These are phyloP conservation scores for Plagodis pulveraria DNA, from an alignment of 2,888 invertebrate genomes.

Conservation along the genomic window DNA sequence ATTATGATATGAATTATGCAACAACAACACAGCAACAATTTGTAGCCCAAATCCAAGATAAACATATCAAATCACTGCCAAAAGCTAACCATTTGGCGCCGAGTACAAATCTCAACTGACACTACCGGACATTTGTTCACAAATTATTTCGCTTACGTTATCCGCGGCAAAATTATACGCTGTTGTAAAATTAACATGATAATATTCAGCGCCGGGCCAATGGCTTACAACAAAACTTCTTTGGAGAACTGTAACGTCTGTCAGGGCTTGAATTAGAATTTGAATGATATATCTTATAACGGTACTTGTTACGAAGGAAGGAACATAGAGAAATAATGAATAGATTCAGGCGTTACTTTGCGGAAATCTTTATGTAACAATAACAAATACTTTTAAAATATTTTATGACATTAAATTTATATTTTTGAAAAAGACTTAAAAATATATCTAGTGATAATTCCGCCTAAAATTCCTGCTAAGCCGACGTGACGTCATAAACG, in stretches of 20 bases:
- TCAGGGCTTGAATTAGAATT: slow-evolving; percentile 8
- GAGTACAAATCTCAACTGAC: slow-evolving; percentile 13
- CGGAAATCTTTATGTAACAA: no score
- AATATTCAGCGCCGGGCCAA: slow-evolving; percentile 26
- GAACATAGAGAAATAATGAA: no score
- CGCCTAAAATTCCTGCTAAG: no score
- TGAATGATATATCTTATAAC: not conserved
- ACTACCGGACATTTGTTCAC: slow-evolving; percentile 16
- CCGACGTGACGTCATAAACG: no score
- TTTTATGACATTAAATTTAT: no score
- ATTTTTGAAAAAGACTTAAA: no score
- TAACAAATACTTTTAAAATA: no score
- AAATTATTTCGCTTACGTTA: slow-evolving; percentile 33
- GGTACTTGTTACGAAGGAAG: slow-evolving; percentile 9
- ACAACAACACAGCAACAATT: not conserved
- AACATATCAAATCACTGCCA: slow-evolving; percentile 6
- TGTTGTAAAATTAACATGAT: slow-evolving; percentile 37
- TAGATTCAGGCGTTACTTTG: no score
- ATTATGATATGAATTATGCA: not conserved
- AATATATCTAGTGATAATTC: no score
- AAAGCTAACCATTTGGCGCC: slow-evolving; percentile 16
- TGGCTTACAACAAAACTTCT: slow-evolving; percentile 4
- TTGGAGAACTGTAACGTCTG: slow-evolving; percentile 4
- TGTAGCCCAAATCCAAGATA: slow-evolving; percentile 5
- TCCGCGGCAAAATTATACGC: slow-evolving; percentile 27